Percentiles rank a stretch among this genome's conserved stretches.
phyloP scores from a whole-genome alignment of 2,797 vertebrate genomes.

The Sternotherus odoratus region DNA sequence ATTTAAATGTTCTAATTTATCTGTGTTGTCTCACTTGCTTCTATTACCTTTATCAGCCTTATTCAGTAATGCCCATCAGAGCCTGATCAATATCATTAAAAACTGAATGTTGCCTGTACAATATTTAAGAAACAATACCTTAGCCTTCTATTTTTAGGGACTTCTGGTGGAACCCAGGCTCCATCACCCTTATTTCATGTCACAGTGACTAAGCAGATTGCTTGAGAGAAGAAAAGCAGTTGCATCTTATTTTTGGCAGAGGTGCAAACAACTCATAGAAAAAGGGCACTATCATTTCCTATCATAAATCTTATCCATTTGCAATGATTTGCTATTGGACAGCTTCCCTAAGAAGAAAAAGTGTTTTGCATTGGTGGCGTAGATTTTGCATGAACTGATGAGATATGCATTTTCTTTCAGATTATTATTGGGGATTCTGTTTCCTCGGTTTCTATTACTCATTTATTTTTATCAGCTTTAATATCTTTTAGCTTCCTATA shows the following conservation, averaged over 20 bases:
- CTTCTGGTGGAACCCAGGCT: background rate
- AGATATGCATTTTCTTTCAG: too few relatives aligned
- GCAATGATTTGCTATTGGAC: background rate
- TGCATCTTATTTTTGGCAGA: background rate
- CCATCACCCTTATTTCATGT: background rate
- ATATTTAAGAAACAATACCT: background rate
- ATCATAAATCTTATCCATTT: background rate
- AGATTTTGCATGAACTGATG: background rate
- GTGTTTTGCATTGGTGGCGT: accelerated
- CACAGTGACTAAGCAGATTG: background rate
- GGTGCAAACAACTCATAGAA: background rate
- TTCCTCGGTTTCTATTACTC: background rate
- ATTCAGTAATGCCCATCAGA: background rate
- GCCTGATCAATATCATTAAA: background rate
- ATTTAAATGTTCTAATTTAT: background rate
- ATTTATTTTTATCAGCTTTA: background rate
- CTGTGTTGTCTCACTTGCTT: background rate
- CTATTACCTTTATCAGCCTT: background rate
- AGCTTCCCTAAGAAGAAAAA: background rate
- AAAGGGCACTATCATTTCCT: background rate
- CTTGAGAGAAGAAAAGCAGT: background rate
- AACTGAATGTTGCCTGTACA: background rate
- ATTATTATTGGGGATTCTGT: background rate
- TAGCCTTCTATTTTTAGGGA: background rate
- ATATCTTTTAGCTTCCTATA: background rate